Evolutionary conservation across 2,888 invertebrate species (phyloP), one percentile per base, ranked within the genome.

Genomic region (Dolichopus griseipennis): DNA sequence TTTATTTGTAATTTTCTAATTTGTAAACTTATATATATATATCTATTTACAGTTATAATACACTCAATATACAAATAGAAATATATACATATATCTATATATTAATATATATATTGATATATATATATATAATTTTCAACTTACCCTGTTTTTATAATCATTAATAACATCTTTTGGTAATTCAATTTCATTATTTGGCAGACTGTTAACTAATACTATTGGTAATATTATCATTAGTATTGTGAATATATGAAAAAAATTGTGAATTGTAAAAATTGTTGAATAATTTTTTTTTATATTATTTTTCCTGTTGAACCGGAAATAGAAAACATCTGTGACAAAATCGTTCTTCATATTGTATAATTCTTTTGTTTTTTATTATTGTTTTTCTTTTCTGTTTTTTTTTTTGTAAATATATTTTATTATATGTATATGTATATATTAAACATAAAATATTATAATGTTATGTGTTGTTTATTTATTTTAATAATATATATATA

Each of bases 121-220:
- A 18, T 18, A 37, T 37, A 37, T 37, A 37, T 37, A 52, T 18
- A 18, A 18, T 43, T 8, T 27, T 9, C 10, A 22, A 22, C 62
- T 62, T 63, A 63, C 63, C 27, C 63, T 27, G n/a, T 63, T 63
- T 63, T 63, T 27, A 33, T 12, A 63, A 63, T 63, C 63, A 63
- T 52, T 52, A 52, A 12, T 52, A 52, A 63, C 27, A 63, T 63
- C 27, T 27, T 22, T 27, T 22, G 37, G 64, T 20, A 64, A 64
- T 64, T 64, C 64, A 37, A 64, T 64, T 64, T 64, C 64, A 64
- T 64, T 64, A 64, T 64, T 10, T 37, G 64, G 64, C 20, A 34
- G n/a, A 33, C 33, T 34, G 27, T 33, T 12, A 33, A 64, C 64
- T 15, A 12, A 2, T 12, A 64, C 34, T 64, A 34, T 34, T 64